Percentiles rank a stretch among this genome's conserved stretches.
These are phyloP conservation scores for Parelbella ahira DNA, from an alignment of 2,888 invertebrate genomes.

Conservation along the genomic window DNA sequence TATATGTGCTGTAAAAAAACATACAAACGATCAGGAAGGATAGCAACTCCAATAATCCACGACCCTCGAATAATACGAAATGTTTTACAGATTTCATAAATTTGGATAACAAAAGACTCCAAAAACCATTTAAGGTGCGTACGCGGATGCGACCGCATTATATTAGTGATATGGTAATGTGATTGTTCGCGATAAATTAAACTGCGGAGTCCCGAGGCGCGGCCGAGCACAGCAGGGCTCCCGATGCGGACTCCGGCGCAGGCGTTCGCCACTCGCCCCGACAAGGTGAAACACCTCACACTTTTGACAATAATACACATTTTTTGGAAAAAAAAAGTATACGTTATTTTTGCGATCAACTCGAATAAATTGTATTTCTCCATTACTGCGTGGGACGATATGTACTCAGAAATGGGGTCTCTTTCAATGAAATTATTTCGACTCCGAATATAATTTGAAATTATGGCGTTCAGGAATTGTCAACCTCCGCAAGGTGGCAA, in stretches of 20 bases:
- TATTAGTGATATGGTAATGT: conserved; percentile 79
- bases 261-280: conserved; percentile 39
- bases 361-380: conserved; percentile 11
- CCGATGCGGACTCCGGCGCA: conserved; percentile 60
- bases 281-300: conserved; percentile 68
- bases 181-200: conserved; percentile 77
- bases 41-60: conserved; percentile 49
- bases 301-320: conserved; percentile 55
- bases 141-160: conserved; percentile 68
- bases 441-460: conserved; percentile 58
- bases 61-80: conserved; percentile 60
- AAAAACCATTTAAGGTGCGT: conserved; percentile 74
- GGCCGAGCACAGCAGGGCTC: conserved; percentile 62
- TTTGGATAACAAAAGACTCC: conserved; percentile 72
- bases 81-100: conserved; percentile 70
- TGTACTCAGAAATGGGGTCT: conserved; percentile 10
- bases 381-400: conserved; percentile 18
- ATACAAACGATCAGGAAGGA: too few species aligned
- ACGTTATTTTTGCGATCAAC: conserved; percentile 4
- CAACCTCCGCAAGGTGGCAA: conserved; percentile 48
- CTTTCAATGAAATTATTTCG: conserved; percentile 30
- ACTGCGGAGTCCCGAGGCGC: conserved; percentile 51
- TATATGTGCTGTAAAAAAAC: too few species aligned
- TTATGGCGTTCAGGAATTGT: conserved; percentile 57
- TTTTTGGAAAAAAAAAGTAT: conserved; percentile 12